Evolutionary conservation across 1,140 invertebrate species (phyloP).

Genomic region (Pseudomyrmex pallidus): DNA sequence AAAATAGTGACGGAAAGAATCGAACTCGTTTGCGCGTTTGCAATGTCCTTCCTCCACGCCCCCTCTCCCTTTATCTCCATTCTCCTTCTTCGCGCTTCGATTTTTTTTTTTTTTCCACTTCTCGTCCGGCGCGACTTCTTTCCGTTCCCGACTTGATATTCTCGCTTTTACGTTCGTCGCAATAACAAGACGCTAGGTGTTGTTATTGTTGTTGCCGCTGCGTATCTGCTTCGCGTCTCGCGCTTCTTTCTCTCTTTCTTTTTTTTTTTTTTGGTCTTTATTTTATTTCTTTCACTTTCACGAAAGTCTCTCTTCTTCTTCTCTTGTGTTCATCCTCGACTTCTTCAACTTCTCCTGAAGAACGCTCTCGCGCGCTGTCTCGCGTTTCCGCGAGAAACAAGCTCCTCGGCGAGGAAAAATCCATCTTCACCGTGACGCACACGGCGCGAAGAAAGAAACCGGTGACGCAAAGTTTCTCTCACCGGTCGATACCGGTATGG

Average conservation of each 20-base stretch:
- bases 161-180: conserved; percentile 11
- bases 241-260: neutral
- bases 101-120: neutral
- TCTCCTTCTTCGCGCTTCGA: neutral
- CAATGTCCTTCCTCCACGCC: neutral
- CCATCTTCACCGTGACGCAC: conserved; percentile 30
- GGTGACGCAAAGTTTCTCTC: conserved; percentile 3
- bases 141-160: conserved; percentile 9
- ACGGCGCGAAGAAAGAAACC: neutral
- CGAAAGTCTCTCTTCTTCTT: too few species aligned
- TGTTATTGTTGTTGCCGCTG: neutral
- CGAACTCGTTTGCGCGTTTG: neutral
- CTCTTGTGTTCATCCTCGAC: conserved; percentile 5
- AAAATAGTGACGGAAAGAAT: conserved; percentile 32
- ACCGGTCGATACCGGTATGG: neutral
- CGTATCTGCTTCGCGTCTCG: neutral
- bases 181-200: conserved; percentile 17
- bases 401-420: conserved; percentile 20
- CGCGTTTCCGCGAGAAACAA: conserved; percentile 22
- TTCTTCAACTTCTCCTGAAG: conserved; percentile 22
- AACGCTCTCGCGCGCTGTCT: conserved; percentile 15
- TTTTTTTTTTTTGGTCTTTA: conserved; percentile 5
- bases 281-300: neutral
- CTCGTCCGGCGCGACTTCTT: neutral
- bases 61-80: neutral